phyloP scores from a whole-genome alignment of 2,113 vertebrate genomes.

The Orycteropus afer region DNA sequence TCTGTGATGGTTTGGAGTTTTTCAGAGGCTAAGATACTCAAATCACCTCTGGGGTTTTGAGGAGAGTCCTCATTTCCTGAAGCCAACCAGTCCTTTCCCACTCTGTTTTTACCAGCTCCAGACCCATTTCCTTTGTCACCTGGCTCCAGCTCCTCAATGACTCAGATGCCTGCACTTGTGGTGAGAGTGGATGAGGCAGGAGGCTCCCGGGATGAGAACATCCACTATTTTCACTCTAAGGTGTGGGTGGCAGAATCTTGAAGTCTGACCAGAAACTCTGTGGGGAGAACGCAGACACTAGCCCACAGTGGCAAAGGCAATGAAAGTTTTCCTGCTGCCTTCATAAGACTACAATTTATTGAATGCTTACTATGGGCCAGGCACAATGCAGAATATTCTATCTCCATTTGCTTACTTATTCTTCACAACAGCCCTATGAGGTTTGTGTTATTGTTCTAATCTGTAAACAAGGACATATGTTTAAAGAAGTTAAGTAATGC shows the following conservation, averaged over 20 bases:
- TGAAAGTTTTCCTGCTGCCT: background rate
- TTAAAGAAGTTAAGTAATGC: background rate
- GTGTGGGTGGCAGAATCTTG: background rate
- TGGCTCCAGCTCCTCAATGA: background rate
- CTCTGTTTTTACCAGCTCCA: background rate
- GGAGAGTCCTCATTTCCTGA: background rate
- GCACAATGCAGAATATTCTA: background rate
- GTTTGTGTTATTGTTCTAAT: background rate
- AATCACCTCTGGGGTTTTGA: background rate
- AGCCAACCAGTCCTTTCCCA: background rate
- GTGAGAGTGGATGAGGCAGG: background rate
- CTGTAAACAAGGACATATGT: too few relatives aligned
- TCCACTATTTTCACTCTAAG: background rate
- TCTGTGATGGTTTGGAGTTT: background rate
- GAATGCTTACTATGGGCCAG: background rate
- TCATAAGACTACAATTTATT: background rate
- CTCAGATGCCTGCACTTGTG: background rate
- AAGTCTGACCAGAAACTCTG: background rate
- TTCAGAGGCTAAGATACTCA: background rate
- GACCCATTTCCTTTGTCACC: background rate
- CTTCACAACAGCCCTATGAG: background rate
- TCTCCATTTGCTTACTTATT: background rate
- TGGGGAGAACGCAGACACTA: background rate
- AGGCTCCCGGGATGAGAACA: background rate
- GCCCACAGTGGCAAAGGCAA: too few relatives aligned